Evolutionary conservation across 2,113 vertebrate species (phyloP).

Genomic region (Gorsachius goisagi): DNA sequence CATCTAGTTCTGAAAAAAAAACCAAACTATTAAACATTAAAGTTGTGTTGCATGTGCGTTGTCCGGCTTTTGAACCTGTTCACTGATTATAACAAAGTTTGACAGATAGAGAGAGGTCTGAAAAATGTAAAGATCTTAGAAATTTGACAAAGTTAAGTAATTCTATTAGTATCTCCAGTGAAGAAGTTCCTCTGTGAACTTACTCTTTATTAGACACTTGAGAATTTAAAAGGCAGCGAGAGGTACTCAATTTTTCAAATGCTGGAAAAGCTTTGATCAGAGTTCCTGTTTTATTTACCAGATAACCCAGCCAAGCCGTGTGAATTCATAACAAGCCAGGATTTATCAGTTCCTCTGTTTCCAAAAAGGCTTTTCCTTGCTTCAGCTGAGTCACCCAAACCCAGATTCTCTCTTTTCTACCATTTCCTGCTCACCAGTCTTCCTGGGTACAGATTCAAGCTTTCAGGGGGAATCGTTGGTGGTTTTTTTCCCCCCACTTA

Average conservation of each 20-base stretch:
- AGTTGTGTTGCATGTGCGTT: background rate
- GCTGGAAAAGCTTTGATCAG: background rate
- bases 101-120: background rate
- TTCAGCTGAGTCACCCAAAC: background rate
- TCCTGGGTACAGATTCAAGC: background rate
- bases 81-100: background rate
- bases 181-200: background rate
- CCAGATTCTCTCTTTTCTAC: background rate
- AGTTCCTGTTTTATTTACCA: background rate
- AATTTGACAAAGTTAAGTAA: background rate
- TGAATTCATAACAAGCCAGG: background rate
- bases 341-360: background rate
- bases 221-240: background rate
- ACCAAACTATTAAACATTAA: background rate
- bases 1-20: background rate
- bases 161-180: background rate
- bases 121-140: background rate
- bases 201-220: background rate
- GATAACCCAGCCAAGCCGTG: background rate
- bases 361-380: background rate
- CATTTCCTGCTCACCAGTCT: background rate
- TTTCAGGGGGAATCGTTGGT: background rate
- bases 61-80: background rate
- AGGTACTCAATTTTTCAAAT: background rate
- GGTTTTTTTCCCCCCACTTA: fast-evolving